Evolutionary conservation across 1,140 invertebrate species (phyloP), one percentile per base, ranked within the genome.

Genomic region (Eciton burchellii): DNA sequence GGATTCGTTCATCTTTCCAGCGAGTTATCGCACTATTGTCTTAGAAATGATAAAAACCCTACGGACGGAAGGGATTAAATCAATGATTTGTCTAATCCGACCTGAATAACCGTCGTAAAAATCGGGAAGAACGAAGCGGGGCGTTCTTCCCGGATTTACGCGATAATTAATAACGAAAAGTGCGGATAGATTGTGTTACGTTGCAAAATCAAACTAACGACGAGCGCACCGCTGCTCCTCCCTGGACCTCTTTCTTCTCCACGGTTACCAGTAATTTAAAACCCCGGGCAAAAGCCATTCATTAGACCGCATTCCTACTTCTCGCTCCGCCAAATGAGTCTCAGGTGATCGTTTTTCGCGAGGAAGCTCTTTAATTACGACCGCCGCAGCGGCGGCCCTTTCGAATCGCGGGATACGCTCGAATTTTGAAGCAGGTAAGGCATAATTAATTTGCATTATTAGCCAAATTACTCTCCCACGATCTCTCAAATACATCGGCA

Each of bases 361-460:
- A 54, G 57, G 72, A 87, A 87, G 76, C 59, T 79, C 82, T 88
- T 88, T 88, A 88, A 88, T 88, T 88, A 77, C 71, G 35, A 71
- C 52, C 65, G 29, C 56, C 26, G 52, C 63, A 41, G 54, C 62
- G 49, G 9, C 21, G 11, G 74, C 21, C 54, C 68, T 79, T 79
- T 79, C 74, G 63, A 43, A 16, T 43, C 68, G 49, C 56, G 29
- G 35, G 63, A 54, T 29, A 47, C 43, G 73, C 73, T 79, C 72
- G 45, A 86, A 79, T 87, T 86, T 79, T 72, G 49, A 70, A 49
- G 41, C 29, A 60, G 57, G 83, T 83, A 86, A 57, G 70, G 52
- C 71, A 49, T 81, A 87, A 87, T 87, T 87, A 87, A 87, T 87
- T 86, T 83, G 60, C 60, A 57, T 87, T 87, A 87, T 87, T 87